Evolutionary conservation across 2,888 invertebrate species (phyloP).

Genomic region (Plebejus melissa): DNA sequence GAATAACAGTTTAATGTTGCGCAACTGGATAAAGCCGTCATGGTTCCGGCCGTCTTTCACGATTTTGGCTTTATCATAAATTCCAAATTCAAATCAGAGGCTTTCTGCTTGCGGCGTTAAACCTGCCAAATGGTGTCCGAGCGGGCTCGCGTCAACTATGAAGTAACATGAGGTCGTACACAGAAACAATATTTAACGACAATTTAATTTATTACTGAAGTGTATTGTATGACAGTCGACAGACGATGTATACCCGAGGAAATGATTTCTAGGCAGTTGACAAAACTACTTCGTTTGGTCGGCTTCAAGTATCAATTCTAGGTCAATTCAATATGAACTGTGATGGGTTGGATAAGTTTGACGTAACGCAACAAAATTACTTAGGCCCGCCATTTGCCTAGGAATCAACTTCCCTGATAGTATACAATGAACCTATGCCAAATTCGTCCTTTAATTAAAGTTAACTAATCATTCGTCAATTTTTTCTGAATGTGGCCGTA

Average conservation of each 20-base stretch:
- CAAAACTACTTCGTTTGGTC: too few relatives aligned
- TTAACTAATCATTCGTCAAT: neutral
- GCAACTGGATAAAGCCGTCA: slow-evolving; percentile 34
- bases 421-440: neutral
- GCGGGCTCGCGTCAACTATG: neutral
- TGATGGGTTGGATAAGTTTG: too few relatives aligned
- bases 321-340: too few relatives aligned
- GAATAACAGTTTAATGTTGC: slow-evolving; percentile 35
- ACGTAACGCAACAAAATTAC: too few relatives aligned
- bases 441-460: neutral
- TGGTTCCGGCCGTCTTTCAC: slow-evolving; percentile 32
- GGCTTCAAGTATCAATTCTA: too few relatives aligned
- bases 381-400: too few relatives aligned
- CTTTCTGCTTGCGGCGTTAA: neutral
- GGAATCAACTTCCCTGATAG: too few relatives aligned
- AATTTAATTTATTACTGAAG: neutral
- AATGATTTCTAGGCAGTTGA: too few relatives aligned
- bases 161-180: neutral
- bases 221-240: too few relatives aligned
- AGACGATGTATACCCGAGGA: too few relatives aligned
- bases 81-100: slow-evolving; percentile 15
- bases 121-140: neutral
- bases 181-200: neutral
- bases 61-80: slow-evolving; percentile 29
- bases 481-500: neutral